These are phyloP conservation scores for Burhinus oedicnemus DNA, from an alignment of 2,113 vertebrate species.

Conservation along the genomic window DNA sequence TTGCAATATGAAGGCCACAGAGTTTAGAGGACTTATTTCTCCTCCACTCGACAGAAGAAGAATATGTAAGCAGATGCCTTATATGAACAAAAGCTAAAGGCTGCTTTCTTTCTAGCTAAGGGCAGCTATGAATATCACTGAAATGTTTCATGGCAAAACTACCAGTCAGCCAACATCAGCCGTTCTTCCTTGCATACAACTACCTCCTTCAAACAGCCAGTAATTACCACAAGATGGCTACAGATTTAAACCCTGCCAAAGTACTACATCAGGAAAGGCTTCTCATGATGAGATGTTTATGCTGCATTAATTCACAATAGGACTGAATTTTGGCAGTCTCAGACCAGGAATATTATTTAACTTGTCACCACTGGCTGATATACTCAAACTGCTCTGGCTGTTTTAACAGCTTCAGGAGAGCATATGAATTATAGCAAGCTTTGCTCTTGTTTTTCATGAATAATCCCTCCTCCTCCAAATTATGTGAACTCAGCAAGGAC, in stretches of 20 bases:
- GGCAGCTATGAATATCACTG: neutral
- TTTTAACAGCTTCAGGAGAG: neutral
- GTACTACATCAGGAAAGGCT: neutral
- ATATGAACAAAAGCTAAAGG: conserved; percentile 13
- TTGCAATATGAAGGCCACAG: neutral
- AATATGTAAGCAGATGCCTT: neutral
- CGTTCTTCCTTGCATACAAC: neutral
- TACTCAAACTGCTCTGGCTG: neutral
- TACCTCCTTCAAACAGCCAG: neutral
- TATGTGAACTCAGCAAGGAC: neutral
- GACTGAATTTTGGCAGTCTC: conserved; percentile 20
- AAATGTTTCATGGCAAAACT: neutral
- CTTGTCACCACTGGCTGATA: neutral
- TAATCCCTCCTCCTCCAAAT: neutral
- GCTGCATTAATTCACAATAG: conserved; percentile 8
- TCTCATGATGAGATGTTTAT: neutral
- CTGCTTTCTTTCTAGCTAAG: neutral
- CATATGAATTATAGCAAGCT: neutral
- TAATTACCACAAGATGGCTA: neutral
- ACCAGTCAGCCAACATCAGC: neutral
- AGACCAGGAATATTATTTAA: conserved; percentile 6
- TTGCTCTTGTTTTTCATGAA: neutral
- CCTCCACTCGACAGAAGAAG: neutral
- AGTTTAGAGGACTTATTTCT: neutral
- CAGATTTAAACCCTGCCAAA: neutral